Evolutionary conservation across 2,888 invertebrate genomes (phyloP).

Genomic region (Oscheius onirici): DNA sequence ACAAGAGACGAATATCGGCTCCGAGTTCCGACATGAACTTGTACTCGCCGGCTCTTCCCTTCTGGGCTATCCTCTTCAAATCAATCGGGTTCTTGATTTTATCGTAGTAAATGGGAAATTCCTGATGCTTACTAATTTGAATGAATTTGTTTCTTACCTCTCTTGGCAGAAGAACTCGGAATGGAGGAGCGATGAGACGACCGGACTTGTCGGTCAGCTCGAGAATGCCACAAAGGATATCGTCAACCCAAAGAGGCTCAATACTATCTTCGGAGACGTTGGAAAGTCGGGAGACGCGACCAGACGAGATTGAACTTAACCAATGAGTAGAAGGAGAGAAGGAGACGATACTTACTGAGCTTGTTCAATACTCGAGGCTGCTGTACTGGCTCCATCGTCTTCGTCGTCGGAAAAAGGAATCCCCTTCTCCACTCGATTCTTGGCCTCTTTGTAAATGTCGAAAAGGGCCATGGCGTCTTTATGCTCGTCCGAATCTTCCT

Average conservation of each 20-base stretch:
- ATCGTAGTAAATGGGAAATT: slow-evolving; percentile 93
- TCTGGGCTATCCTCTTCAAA: slow-evolving; percentile 88
- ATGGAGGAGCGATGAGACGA: slow-evolving; percentile 85
- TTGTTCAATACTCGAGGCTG: slow-evolving; percentile 17
- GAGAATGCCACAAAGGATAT: slow-evolving; percentile 88
- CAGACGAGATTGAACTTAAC: slow-evolving; percentile 28
- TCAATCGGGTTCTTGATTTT: slow-evolving; percentile 94
- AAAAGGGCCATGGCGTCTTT: slow-evolving; percentile 88
- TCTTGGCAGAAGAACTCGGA: slow-evolving; percentile 90
- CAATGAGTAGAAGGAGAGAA: neutral
- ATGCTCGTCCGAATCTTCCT: slow-evolving; percentile 84
- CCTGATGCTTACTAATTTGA: too few relatives aligned
- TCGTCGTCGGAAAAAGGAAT: slow-evolving; percentile 38
- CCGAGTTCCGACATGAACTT: slow-evolving; percentile 84
- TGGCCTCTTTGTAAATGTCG: slow-evolving; percentile 77
- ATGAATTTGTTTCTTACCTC: slow-evolving; percentile 75
- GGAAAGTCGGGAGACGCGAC: slow-evolving; percentile 18
- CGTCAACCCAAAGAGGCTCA: slow-evolving; percentile 76
- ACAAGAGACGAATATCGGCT: slow-evolving; percentile 87
- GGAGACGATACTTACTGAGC: slow-evolving; percentile 31
- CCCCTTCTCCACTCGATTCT: slow-evolving; percentile 38
- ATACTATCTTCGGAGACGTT: slow-evolving; percentile 20
- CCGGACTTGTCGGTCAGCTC: slow-evolving; percentile 84
- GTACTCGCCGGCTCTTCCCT: slow-evolving; percentile 82
- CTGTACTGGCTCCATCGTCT: slow-evolving; percentile 26